Conservation (phyloP, 2,113 vertebrate species). For the Cacatua alba region DNA sequence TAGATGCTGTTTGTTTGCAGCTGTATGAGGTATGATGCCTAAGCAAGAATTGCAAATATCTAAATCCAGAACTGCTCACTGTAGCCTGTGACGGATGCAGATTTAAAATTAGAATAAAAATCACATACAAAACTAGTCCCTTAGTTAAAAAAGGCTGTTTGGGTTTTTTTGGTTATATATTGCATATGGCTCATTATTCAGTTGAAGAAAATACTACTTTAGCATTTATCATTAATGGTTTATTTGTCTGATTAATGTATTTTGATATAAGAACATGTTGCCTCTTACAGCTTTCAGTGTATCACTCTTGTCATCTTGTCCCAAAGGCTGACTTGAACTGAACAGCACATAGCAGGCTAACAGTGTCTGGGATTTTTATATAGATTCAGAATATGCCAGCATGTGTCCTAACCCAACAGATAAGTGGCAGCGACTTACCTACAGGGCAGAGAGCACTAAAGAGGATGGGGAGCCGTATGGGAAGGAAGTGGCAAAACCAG, state of each 20-base stretch:
- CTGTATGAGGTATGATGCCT: slow-evolving; percentile 89
- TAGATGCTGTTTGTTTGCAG: slow-evolving; percentile 94
- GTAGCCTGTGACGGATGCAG: not conserved
- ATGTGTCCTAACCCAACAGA: not conserved
- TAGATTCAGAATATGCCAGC: not conserved
- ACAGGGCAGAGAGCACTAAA: not conserved
- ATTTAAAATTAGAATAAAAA: not conserved
- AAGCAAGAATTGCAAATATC: not conserved
- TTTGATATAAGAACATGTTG: not conserved
- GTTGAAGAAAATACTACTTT: not conserved
- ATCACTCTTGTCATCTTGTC: not conserved
- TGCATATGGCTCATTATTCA: not conserved
- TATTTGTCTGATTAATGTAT: not conserved
- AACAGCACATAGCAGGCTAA: not conserved
- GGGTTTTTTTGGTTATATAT: not conserved
- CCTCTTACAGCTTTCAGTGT: not conserved
- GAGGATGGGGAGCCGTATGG: not conserved
- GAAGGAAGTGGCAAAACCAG: not conserved
- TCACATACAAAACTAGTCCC: not conserved
- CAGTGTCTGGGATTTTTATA: not conserved
- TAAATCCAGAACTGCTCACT: not conserved
- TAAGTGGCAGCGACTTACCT: not conserved
- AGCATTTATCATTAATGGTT: not conserved
- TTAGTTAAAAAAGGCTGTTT: not conserved
- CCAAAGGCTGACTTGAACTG: not conserved